A percentile compares a stretch with the other conserved stretches of the same genome.
Conservation (phyloP, 2,797 vertebrate species). For the Lerista edwardsae region DNA sequence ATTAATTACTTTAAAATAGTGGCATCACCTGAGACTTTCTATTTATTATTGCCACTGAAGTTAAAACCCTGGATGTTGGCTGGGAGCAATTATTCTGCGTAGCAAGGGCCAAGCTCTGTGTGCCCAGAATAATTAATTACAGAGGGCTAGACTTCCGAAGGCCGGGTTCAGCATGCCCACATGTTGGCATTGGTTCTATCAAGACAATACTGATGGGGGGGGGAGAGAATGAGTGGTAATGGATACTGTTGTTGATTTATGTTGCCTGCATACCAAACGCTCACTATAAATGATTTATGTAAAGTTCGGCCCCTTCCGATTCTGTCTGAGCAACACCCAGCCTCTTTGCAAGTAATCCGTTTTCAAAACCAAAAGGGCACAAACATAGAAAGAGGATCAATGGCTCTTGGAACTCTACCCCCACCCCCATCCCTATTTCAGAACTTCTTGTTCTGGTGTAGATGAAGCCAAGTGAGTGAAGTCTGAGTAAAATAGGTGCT, state of each 20-base stretch:
- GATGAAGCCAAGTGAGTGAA: slow-evolving; percentile 9
- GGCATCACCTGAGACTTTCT: slow-evolving; percentile 95
- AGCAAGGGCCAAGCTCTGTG: slow-evolving; percentile 87
- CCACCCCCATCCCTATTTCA: slow-evolving; percentile 49
- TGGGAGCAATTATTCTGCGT: slow-evolving; percentile 87
- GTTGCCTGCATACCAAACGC: slow-evolving; percentile 75
- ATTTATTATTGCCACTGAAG: slow-evolving; percentile 96
- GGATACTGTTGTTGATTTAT: slow-evolving; percentile 83
- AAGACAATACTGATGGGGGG: slow-evolving; percentile 73
- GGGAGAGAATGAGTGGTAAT: slow-evolving; percentile 72
- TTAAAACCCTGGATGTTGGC: slow-evolving; percentile 82
- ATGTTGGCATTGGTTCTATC: slow-evolving; percentile 82
- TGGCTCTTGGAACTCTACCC: slow-evolving; percentile 63
- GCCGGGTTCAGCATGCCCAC: slow-evolving; percentile 84
- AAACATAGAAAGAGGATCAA: slow-evolving; percentile 80
- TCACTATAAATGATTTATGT: slow-evolving; percentile 85
- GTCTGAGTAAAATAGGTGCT: background rate
- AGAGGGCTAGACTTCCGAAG: slow-evolving; percentile 84
- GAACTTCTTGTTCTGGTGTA: slow-evolving; percentile 55
- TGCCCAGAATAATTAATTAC: slow-evolving; percentile 93
- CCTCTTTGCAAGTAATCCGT: slow-evolving; percentile 72
- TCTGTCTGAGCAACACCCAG: slow-evolving; percentile 68
- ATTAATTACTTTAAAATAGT: slow-evolving; percentile 98
- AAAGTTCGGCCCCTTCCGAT: slow-evolving; percentile 80
- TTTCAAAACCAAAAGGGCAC: slow-evolving; percentile 82